These are phyloP conservation scores for Forbesichthys papilliferus DNA, from an alignment of 2,113 vertebrate genomes.

Conservation along the genomic window DNA sequence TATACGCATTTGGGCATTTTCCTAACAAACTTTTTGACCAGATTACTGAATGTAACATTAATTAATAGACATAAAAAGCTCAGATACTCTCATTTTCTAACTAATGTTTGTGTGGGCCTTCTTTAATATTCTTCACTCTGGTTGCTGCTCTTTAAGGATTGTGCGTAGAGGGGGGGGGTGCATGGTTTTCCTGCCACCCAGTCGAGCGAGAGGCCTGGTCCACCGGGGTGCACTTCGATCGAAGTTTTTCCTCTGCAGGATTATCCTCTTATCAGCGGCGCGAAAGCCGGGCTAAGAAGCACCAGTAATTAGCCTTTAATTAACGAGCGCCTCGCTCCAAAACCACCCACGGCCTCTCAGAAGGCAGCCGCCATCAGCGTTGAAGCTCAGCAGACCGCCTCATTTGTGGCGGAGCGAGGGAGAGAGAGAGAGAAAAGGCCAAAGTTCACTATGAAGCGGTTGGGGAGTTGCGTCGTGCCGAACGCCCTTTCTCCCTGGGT, in stretches of 20 bases:
- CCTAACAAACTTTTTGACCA: slow-evolving; percentile 6
- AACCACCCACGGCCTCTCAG: slow-evolving; percentile 73
- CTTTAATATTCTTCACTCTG: slow-evolving; percentile 70
- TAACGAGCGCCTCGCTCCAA: slow-evolving; percentile 74
- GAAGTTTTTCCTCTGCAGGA: slow-evolving; percentile 71
- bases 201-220: slow-evolving; percentile 63
- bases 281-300: slow-evolving; percentile 75
- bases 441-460: slow-evolving; percentile 66
- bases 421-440: slow-evolving; percentile 59
- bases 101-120: slow-evolving; percentile 46
- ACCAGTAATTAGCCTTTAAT: slow-evolving; percentile 82
- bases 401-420: background rate
- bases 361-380: slow-evolving; percentile 50
- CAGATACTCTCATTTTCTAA: background rate
- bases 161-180: slow-evolving; percentile 8
- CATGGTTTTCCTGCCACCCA: slow-evolving; percentile 57
- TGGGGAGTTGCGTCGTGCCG: slow-evolving; percentile 53
- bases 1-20: slow-evolving; percentile 2
- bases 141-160: slow-evolving; percentile 50
- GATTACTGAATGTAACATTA: slow-evolving; percentile 7
- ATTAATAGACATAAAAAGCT: slow-evolving; percentile 5
- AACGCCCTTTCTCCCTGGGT: slow-evolving; percentile 36
- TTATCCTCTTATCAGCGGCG: slow-evolving; percentile 79
- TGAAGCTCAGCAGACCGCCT: slow-evolving; percentile 56
- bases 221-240: slow-evolving; percentile 71